phyloP scores from a whole-genome alignment of 2,888 invertebrate genomes.

The Drosophila mimetica region DNA sequence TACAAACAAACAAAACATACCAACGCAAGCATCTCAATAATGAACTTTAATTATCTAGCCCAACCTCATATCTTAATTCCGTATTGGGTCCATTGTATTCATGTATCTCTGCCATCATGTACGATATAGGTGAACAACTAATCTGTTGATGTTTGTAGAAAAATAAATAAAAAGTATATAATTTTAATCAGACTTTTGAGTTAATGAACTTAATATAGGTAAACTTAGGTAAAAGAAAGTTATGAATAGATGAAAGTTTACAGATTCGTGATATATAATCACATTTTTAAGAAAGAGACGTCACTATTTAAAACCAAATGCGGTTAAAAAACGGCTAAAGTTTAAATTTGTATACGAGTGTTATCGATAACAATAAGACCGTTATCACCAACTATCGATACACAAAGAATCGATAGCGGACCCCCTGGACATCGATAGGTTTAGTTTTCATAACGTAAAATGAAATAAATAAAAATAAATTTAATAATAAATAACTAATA shows the following conservation, averaged over 20 bases:
- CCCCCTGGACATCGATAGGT: too few relatives aligned
- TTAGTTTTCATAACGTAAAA: conserved; percentile 8
- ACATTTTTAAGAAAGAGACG: too few relatives aligned
- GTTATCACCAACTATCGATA: neutral
- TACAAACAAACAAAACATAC: conserved; percentile 15
- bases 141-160: conserved; percentile 66
- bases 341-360: neutral
- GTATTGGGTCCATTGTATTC: conserved; percentile 35
- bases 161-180: conserved; percentile 48
- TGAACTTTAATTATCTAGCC: conserved; percentile 45
- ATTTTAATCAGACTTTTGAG: neutral
- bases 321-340: neutral
- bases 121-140: conserved; percentile 32
- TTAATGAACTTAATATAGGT: neutral
- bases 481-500: too few relatives aligned
- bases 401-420: neutral
- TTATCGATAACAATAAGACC: neutral
- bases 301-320: too few relatives aligned
- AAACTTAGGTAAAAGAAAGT: too few relatives aligned
- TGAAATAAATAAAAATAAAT: too few relatives aligned
- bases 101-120: conserved; percentile 52
- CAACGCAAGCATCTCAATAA: conserved; percentile 59
- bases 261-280: too few relatives aligned
- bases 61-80: conserved; percentile 21
- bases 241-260: too few relatives aligned